Evolutionary conservation across 2,888 invertebrate genomes (phyloP).

Genomic region (Andrena haemorrhoa): DNA sequence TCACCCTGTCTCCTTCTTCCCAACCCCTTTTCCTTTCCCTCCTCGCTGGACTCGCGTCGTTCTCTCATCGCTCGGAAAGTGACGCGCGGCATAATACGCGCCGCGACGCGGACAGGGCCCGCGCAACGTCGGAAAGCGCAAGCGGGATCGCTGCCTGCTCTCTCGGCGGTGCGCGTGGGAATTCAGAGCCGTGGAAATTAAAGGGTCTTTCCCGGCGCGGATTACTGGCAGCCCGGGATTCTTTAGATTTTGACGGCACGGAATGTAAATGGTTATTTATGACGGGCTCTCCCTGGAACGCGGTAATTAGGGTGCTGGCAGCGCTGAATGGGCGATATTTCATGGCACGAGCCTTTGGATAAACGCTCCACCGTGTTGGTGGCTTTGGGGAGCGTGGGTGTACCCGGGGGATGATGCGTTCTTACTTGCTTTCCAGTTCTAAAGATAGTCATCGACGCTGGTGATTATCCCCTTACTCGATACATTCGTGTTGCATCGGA

Average conservation of each 20-base stretch:
- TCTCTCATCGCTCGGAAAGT: slow-evolving; percentile 46
- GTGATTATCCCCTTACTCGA: not conserved
- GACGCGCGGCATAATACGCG: slow-evolving; percentile 53
- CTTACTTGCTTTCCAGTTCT: not conserved
- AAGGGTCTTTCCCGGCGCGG: slow-evolving; percentile 11
- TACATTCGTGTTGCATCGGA: not conserved
- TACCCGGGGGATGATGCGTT: not conserved
- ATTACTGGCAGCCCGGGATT: slow-evolving; percentile 21
- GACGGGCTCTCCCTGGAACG: not conserved
- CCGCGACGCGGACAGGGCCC: slow-evolving; percentile 19
- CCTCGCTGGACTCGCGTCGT: slow-evolving; percentile 13
- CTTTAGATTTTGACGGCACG: slow-evolving; percentile 28
- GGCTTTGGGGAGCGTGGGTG: not conserved
- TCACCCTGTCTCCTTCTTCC: not conserved
- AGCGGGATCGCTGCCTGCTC: not conserved
- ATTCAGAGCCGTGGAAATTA: slow-evolving; percentile 37
- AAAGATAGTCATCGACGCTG: not conserved
- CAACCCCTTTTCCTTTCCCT: not conserved
- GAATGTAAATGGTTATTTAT: slow-evolving; percentile 45
- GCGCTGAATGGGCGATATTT: slow-evolving; percentile 38
- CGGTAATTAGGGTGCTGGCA: slow-evolving; percentile 40
- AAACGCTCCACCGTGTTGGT: slow-evolving; percentile 2
- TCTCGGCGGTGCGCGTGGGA: slow-evolving; percentile 7
- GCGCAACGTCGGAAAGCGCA: slow-evolving; percentile 12
- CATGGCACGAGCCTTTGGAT: not conserved